phyloP scores from a whole-genome alignment of 2,797 vertebrate genomes.

The Novumbra hubbsi region DNA sequence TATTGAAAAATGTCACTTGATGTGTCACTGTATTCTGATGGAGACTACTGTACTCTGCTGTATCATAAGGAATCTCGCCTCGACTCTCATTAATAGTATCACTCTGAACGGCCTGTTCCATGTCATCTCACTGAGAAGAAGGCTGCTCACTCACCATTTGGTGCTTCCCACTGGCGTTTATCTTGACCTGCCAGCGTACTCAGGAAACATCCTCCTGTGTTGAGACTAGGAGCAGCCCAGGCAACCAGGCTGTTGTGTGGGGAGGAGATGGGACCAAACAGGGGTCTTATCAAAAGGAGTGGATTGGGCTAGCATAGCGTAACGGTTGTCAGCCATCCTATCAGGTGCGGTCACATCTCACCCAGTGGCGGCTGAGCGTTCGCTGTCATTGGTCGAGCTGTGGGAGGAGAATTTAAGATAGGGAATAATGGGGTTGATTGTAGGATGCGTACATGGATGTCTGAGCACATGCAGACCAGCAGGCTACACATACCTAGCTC shows the following conservation, averaged over 20 bases:
- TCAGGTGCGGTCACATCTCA: slow-evolving; percentile 23
- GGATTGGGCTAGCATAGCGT: slow-evolving; percentile 17
- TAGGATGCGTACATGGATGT: neutral
- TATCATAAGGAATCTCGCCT: neutral
- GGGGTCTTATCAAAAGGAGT: slow-evolving; percentile 50
- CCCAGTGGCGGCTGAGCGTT: slow-evolving; percentile 15
- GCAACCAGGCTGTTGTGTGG: slow-evolving; percentile 26
- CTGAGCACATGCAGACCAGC: slow-evolving; percentile 14
- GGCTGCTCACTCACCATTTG: neutral
- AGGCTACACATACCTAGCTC: neutral
- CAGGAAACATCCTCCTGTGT: slow-evolving; percentile 19
- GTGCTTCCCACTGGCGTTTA: slow-evolving; percentile 34
- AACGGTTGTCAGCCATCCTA: slow-evolving; percentile 40
- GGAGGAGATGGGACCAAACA: slow-evolving; percentile 25
- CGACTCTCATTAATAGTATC: neutral
- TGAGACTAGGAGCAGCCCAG: slow-evolving; percentile 9
- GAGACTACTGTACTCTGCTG: too few relatives aligned
- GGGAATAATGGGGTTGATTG: neutral
- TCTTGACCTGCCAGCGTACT: slow-evolving; percentile 47
- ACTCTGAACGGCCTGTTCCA: slow-evolving; percentile 9
- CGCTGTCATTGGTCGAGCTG: slow-evolving; percentile 29
- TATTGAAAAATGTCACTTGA: too few relatives aligned
- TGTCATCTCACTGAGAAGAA: slow-evolving; percentile 3
- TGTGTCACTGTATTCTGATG: too few relatives aligned
- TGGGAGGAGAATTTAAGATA: slow-evolving; percentile 7